Evolutionary conservation across 2,888 invertebrate species (phyloP).

Genomic region (Cerceris ruficornis): DNA sequence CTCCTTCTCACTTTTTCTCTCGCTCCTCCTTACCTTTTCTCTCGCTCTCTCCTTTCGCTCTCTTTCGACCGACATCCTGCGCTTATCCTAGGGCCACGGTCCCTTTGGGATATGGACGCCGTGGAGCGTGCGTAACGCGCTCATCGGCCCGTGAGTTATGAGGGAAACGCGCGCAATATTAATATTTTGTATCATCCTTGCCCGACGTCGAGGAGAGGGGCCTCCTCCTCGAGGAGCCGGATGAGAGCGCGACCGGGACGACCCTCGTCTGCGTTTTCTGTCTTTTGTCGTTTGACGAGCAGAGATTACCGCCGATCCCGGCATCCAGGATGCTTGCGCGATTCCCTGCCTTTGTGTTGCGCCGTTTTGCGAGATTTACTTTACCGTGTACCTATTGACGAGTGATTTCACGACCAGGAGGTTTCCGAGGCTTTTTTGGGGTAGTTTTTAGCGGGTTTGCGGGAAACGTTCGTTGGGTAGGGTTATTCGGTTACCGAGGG

Average conservation of each 20-base stretch:
- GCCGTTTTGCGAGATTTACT: too few relatives aligned
- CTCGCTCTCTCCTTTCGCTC: slow-evolving; percentile 45
- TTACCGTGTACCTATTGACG: too few relatives aligned
- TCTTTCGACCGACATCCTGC: slow-evolving; percentile 66
- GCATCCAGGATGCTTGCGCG: too few relatives aligned
- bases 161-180: slow-evolving; percentile 80
- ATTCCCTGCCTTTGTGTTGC: background rate
- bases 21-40: slow-evolving; percentile 51
- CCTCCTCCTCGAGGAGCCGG: background rate
- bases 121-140: slow-evolving; percentile 80
- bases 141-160: slow-evolving; percentile 81
- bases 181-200: slow-evolving; percentile 82
- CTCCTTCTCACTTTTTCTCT: slow-evolving; percentile 40
- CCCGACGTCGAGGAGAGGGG: slow-evolving; percentile 4
- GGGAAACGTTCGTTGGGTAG: too few relatives aligned
- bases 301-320: background rate
- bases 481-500: too few relatives aligned
- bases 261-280: slow-evolving; percentile 65
- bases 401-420: too few relatives aligned
- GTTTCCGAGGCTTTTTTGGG: too few relatives aligned
- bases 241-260: background rate
- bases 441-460: too few relatives aligned
- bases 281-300: slow-evolving; percentile 75
- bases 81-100: slow-evolving; percentile 68
- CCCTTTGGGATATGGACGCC: slow-evolving; percentile 78